phyloP scores from a whole-genome alignment of 2,797 vertebrate species.

The Cyclopterus lumpus region DNA sequence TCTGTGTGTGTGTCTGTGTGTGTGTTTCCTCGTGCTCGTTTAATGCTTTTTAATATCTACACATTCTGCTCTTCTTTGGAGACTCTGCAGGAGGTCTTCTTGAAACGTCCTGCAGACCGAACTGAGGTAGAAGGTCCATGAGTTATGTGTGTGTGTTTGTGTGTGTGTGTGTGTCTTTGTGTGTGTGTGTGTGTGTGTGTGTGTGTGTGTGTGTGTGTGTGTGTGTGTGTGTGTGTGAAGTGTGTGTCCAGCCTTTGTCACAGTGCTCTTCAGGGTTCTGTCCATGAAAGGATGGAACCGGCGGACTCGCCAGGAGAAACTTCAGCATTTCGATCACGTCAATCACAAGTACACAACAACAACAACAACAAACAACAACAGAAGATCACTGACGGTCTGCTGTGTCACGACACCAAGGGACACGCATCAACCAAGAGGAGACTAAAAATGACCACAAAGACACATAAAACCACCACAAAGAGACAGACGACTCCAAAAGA shows the following conservation, averaged over 20 bases:
- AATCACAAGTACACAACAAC: constrained; percentile 65
- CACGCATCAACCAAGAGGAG: background rate
- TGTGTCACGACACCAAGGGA: too few species aligned
- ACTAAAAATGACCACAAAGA: constrained; percentile 8
- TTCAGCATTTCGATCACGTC: constrained; percentile 85
- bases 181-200: too few species aligned
- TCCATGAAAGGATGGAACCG: constrained; percentile 87
- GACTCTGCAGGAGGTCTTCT: constrained; percentile 11
- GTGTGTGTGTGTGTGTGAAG: too few species aligned
- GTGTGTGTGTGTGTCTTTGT: too few species aligned
- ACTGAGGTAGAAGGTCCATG: constrained; percentile 19
- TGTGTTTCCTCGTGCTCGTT: too few species aligned
- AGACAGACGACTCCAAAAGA: background rate
- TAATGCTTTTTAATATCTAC: constrained; percentile 13
- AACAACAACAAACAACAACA: too few species aligned
- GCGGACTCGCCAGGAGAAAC: constrained; percentile 89
- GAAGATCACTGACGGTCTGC: too few species aligned
- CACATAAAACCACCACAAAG: constrained; percentile 7
- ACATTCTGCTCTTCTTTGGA: constrained; percentile 13
- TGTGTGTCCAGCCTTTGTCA: constrained; percentile 82
- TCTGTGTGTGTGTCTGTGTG: too few species aligned
- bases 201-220: too few species aligned
- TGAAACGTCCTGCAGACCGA: constrained; percentile 31
- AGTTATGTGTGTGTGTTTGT: too few species aligned
- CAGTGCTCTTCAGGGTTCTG: constrained; percentile 85